Evolutionary conservation across 2,888 invertebrate genomes (phyloP).

Genomic region (Morinoia aosen): DNA sequence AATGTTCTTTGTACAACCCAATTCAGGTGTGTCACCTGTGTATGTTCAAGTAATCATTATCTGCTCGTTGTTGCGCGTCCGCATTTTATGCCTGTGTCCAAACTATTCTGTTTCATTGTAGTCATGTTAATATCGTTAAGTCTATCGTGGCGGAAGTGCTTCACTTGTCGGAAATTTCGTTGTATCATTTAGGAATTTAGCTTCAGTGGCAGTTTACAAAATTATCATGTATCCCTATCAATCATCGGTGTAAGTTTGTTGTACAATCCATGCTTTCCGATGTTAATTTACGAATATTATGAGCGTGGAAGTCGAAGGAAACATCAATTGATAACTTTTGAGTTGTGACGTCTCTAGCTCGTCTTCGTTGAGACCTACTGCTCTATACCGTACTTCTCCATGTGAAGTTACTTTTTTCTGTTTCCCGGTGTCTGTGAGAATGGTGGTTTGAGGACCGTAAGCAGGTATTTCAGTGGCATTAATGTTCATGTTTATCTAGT

Average conservation of each 20-base stretch:
- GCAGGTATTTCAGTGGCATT: not conserved
- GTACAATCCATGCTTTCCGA: too few species aligned
- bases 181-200: not conserved
- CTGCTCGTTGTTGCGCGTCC: not conserved
- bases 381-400: too few species aligned
- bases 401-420: too few species aligned
- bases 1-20: not conserved
- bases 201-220: too few species aligned
- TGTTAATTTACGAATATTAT: too few species aligned
- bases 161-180: not conserved
- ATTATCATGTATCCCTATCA: too few species aligned
- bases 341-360: too few species aligned
- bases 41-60: not conserved
- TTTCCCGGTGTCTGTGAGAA: not conserved
- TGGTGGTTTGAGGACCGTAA: not conserved
- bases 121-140: not conserved
- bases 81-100: not conserved
- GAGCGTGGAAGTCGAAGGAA: too few species aligned
- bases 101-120: not conserved
- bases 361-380: too few species aligned
- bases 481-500: not conserved
- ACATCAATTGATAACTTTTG: too few species aligned
- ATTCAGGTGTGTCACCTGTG: not conserved
- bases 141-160: not conserved
- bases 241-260: too few species aligned